A percentile compares a stretch with the other conserved stretches of the same genome.
Evolutionary conservation across 2,888 invertebrate species (phyloP).

Genomic region (Agrochola macilenta): DNA sequence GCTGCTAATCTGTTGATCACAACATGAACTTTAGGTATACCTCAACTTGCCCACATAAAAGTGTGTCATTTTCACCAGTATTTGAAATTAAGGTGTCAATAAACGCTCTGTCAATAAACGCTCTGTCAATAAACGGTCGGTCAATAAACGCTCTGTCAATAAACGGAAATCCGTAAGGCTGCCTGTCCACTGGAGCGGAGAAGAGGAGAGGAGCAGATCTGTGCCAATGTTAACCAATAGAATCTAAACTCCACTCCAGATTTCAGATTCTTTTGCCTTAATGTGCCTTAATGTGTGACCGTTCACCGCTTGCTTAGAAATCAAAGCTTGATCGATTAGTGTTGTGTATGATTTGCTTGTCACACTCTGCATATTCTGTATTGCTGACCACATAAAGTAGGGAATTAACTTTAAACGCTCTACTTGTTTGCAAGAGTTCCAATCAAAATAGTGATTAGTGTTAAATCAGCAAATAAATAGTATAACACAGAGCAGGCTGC

Average conservation of each 20-base stretch:
- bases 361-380: constrained; percentile 36
- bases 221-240: not conserved
- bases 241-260: not conserved
- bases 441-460: constrained; percentile 28
- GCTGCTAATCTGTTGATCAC: not conserved
- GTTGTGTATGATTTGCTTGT: constrained; percentile 17
- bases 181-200: too few relatives aligned
- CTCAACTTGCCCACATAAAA: not conserved
- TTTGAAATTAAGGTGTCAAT: too few relatives aligned
- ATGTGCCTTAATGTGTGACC: too few relatives aligned
- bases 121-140: too few relatives aligned
- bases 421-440: constrained; percentile 27
- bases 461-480: constrained; percentile 23
- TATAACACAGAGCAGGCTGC: not conserved
- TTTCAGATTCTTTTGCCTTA: not conserved
- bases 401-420: constrained; percentile 37
- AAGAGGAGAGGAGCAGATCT: too few relatives aligned
- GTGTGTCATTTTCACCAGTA: too few relatives aligned
- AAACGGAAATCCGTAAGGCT: too few relatives aligned
- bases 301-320: too few relatives aligned
- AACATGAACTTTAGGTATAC: not conserved
- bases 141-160: too few relatives aligned
- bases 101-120: too few relatives aligned
- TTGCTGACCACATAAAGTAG: not conserved
- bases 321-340: not conserved